Evolutionary conservation across 1,140 invertebrate species (phyloP).

Genomic region (Bactericera cockerelli): DNA sequence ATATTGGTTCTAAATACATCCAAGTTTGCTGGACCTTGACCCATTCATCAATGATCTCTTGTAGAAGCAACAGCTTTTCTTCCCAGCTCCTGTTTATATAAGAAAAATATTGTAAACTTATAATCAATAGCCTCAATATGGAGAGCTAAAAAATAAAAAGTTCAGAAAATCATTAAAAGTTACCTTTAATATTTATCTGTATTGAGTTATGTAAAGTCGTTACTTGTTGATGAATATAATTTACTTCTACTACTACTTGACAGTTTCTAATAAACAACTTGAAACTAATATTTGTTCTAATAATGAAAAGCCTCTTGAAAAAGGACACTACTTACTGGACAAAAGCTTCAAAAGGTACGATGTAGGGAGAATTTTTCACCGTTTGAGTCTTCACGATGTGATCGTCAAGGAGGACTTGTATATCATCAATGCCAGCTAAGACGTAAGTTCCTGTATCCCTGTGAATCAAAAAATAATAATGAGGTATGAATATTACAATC

Average conservation of each 20-base stretch:
- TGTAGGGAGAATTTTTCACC: conserved; percentile 93
- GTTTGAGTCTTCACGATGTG: conserved; percentile 94
- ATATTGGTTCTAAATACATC: conserved; percentile 96
- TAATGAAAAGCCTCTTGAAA: too few species aligned
- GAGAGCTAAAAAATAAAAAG: not conserved
- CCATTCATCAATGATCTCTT: conserved; percentile 94
- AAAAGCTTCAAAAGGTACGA: conserved; percentile 79
- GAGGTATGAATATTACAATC: not conserved
- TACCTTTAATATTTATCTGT: not conserved
- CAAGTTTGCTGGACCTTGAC: conserved; percentile 88
- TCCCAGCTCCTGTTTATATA: conserved; percentile 50
- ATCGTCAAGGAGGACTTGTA: conserved; percentile 88
- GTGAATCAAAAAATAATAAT: conserved; percentile 19
- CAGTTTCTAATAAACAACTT: too few species aligned
- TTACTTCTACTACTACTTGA: too few species aligned
- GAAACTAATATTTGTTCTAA: too few species aligned
- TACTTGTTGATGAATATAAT: too few species aligned
- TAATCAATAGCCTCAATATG: not conserved
- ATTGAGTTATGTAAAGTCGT: too few species aligned
- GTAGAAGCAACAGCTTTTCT: conserved; percentile 51
- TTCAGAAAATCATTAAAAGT: not conserved
- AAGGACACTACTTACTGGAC: conserved; percentile 42
- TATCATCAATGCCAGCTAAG: conserved; percentile 81
- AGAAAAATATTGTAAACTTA: conserved; percentile 12
- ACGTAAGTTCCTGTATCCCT: conserved; percentile 86